These are phyloP conservation scores for Nothocercus nigrocapillus DNA, from an alignment of 2,113 vertebrate genomes.

Conservation along the genomic window DNA sequence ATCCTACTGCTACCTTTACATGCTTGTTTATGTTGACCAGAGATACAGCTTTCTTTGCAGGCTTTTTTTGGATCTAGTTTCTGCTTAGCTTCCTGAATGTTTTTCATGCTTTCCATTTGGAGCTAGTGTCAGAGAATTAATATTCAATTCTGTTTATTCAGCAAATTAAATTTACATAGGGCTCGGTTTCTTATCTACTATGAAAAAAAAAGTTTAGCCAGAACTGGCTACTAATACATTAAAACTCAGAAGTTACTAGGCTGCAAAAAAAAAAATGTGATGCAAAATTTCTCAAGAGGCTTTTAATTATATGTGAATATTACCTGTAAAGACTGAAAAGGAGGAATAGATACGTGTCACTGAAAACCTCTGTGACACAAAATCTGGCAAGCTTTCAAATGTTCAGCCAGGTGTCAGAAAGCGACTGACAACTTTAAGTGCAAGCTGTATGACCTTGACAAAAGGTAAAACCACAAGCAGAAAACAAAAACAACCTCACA, in stretches of 20 bases:
- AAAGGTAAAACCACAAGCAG: not conserved
- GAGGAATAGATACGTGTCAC: not conserved
- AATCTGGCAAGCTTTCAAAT: not conserved
- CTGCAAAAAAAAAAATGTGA: not conserved
- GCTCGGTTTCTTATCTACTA: not conserved
- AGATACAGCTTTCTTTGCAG: not conserved
- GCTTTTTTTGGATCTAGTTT: not conserved
- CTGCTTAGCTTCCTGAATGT: rapidly evolving
- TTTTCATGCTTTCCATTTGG: not conserved
- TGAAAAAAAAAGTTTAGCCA: not conserved
- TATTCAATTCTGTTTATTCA: not conserved
- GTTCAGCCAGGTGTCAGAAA: not conserved
- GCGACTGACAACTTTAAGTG: not conserved
- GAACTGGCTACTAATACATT: not conserved
- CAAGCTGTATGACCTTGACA: not conserved
- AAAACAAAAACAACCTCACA: not conserved
- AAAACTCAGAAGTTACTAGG: not conserved
- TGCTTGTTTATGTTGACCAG: not conserved
- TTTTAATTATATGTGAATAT: not conserved
- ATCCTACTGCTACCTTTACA: not conserved
- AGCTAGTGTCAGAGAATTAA: not conserved
- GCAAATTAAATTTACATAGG: not conserved
- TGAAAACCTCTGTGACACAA: not conserved
- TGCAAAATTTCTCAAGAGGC: not conserved
- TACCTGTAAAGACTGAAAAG: not conserved